Conservation (phyloP, 2,888 invertebrate genomes). For the Nomada fucata region DNA sequence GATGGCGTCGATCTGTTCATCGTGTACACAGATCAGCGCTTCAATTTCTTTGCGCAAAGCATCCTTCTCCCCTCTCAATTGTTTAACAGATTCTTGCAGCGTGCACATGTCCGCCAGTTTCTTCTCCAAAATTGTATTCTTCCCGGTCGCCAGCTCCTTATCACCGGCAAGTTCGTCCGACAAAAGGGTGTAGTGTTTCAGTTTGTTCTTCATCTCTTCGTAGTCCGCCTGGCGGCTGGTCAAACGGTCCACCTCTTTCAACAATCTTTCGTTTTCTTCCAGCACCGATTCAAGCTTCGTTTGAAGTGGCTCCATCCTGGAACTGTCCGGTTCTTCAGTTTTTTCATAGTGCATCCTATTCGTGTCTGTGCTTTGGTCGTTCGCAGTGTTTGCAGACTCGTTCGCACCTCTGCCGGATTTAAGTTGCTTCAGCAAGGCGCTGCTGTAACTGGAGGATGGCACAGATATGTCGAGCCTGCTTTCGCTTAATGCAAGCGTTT, state of each 20-base stretch:
- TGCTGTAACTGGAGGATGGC: constrained; percentile 32
- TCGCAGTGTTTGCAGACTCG: constrained; percentile 27
- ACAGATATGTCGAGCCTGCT: constrained; percentile 67
- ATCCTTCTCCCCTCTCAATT: constrained; percentile 73
- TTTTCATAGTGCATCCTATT: constrained; percentile 28
- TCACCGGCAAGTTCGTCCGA: constrained; percentile 64
- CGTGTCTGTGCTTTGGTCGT: constrained; percentile 25
- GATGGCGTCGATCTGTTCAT: constrained; percentile 71
- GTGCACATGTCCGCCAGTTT: constrained; percentile 57
- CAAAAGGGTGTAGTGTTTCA: constrained; percentile 59
- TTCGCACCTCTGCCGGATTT: background rate
- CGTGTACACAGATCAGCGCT: constrained; percentile 64
- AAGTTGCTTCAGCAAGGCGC: constrained; percentile 35
- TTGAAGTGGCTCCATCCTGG: constrained; percentile 15
- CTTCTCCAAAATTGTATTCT: constrained; percentile 67
- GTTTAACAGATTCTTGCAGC: constrained; percentile 67
- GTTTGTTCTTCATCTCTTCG: constrained; percentile 71
- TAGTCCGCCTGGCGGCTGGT: constrained; percentile 67
- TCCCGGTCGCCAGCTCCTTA: constrained; percentile 63
- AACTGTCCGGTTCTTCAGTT: constrained; percentile 23
- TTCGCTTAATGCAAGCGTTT: constrained; percentile 71
- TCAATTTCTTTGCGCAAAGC: constrained; percentile 69
- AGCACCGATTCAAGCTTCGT: constrained; percentile 27
- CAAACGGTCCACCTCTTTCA: constrained; percentile 63
- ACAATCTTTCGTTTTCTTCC: constrained; percentile 60